Conservation (phyloP, 2,113 vertebrate genomes). For the zebrafish (Danio rerio) region DNA sequence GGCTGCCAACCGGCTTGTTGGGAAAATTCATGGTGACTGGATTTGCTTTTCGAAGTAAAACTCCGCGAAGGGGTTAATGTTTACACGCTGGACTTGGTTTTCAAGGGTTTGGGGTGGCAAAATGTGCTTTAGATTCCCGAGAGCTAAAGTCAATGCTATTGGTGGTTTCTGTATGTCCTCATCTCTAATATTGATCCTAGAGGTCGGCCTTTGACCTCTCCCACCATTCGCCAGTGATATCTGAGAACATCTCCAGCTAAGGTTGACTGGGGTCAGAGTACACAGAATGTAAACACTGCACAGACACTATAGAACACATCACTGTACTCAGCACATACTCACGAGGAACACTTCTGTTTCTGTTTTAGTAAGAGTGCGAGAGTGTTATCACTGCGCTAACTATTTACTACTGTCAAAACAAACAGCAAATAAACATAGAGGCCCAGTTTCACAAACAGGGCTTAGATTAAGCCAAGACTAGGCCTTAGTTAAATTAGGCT, state of each 20-base stretch:
- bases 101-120: background rate
- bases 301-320: constrained; percentile 27
- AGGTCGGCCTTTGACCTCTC: constrained; percentile 12
- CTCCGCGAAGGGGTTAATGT: background rate
- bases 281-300: constrained; percentile 51
- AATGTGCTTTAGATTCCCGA: background rate
- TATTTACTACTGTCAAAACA: background rate
- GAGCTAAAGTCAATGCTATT: background rate
- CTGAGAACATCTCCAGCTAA: constrained; percentile 51
- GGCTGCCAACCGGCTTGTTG: background rate
- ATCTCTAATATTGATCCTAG: constrained; percentile 25
- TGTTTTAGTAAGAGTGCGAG: background rate
- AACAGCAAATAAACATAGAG: too few species aligned
- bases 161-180: background rate
- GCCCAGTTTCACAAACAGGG: too few species aligned
- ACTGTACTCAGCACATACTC: constrained; percentile 2
- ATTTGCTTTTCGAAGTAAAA: background rate
- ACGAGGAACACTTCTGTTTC: background rate
- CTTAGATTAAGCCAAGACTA: too few species aligned
- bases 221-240: constrained; percentile 44
- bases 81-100: background rate
- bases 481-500: too few species aligned
- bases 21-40: background rate
- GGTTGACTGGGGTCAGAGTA: constrained; percentile 44
- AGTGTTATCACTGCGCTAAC: background rate